Conservation (phyloP, 1,140 invertebrate genomes). For the Drosophila burlai region DNA sequence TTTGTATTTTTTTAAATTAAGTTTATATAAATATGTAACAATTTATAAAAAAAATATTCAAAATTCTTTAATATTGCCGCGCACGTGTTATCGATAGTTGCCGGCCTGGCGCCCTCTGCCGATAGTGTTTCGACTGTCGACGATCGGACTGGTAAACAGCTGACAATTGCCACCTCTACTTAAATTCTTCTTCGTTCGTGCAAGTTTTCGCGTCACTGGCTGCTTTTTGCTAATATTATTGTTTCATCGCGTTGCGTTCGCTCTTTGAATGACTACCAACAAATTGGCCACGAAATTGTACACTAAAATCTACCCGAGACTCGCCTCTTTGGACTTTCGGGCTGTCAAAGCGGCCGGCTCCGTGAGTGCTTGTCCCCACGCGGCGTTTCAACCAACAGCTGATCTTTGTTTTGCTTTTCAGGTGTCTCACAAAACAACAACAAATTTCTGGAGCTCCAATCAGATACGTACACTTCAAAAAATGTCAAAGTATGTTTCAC, state of each 20-base stretch:
- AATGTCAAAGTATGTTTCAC: conserved; percentile 9
- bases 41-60: background rate
- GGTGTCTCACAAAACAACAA: conserved; percentile 5
- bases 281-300: conserved; percentile 1
- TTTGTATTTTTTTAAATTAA: background rate
- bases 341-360: background rate
- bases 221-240: background rate
- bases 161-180: background rate
- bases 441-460: background rate
- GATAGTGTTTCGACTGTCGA: background rate
- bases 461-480: background rate
- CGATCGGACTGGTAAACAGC: background rate
- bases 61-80: background rate
- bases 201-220: background rate
- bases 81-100: background rate
- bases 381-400: background rate
- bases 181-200: conserved; percentile 6
- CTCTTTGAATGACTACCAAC: conserved; percentile 10
- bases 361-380: conserved; percentile 4
- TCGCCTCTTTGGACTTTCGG: background rate
- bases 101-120: background rate
- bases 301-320: background rate
- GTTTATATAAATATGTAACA: no score
- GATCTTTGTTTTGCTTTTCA: conserved; percentile 15
- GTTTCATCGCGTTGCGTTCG: conserved; percentile 1